These are phyloP conservation scores for Lepilemur septentrionalis DNA, from an alignment of 2,797 vertebrate genomes.

Conservation along the genomic window DNA sequence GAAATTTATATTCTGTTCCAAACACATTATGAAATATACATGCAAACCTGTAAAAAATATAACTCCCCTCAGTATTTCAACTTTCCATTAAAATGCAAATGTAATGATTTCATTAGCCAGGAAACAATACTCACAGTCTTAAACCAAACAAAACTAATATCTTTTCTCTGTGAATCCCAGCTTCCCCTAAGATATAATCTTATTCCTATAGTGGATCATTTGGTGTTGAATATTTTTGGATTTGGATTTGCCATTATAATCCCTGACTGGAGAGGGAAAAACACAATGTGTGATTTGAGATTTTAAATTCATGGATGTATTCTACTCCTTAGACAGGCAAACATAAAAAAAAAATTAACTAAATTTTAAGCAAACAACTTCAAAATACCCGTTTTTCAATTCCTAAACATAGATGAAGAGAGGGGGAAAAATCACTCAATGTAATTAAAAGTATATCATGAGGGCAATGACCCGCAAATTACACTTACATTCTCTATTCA, in stretches of 20 bases:
- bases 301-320: slow-evolving; percentile 13
- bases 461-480: background rate
- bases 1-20: slow-evolving; percentile 79
- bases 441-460: slow-evolving; percentile 14
- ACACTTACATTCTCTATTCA: slow-evolving; percentile 14
- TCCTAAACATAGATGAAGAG: background rate
- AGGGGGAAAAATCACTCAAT: background rate
- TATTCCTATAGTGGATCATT: background rate
- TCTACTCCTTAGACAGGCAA: slow-evolving; percentile 21
- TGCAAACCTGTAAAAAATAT: slow-evolving; percentile 84
- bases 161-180: slow-evolving; percentile 55
- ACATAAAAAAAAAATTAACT: slow-evolving; percentile 27
- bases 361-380: slow-evolving; percentile 39
- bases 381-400: background rate
- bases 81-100: slow-evolving; percentile 89
- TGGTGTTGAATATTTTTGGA: slow-evolving; percentile 47
- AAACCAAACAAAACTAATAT: slow-evolving; percentile 40
- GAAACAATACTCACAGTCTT: slow-evolving; percentile 83
- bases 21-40: slow-evolving; percentile 86
- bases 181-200: background rate
- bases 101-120: slow-evolving; percentile 83
- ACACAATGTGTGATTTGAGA: slow-evolving; percentile 63
- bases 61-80: slow-evolving; percentile 81
- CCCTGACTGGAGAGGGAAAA: slow-evolving; percentile 59
- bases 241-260: slow-evolving; percentile 54